Evolutionary conservation across 1,140 invertebrate genomes (phyloP).

Genomic region (Ceratosolen fusciceps): DNA sequence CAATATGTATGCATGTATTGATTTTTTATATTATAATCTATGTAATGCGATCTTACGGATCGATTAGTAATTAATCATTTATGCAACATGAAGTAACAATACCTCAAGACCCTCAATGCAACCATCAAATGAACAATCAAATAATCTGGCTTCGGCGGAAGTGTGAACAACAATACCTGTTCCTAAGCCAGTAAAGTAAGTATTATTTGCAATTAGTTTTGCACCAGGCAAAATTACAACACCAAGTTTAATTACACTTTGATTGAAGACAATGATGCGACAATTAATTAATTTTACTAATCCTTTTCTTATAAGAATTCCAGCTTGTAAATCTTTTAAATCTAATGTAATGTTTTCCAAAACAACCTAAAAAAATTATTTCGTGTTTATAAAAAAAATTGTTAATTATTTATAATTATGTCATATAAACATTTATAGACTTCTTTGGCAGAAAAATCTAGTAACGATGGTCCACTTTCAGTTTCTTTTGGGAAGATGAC

Average conservation of each 20-base stretch:
- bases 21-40: too few species aligned
- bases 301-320: constrained; percentile 63
- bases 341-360: constrained; percentile 65
- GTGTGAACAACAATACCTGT: constrained; percentile 61
- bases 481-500: constrained; percentile 60
- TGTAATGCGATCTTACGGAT: too few species aligned
- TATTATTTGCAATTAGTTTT: constrained; percentile 61
- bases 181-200: constrained; percentile 62
- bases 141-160: constrained; percentile 57
- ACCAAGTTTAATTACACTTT: constrained; percentile 64
- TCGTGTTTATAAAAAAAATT: background rate
- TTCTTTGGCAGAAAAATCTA: constrained; percentile 66
- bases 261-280: constrained; percentile 59
- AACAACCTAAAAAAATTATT: constrained; percentile 60
- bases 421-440: constrained; percentile 51
- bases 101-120: constrained; percentile 66
- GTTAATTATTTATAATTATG: constrained; percentile 8
- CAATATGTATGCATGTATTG: constrained; percentile 10
- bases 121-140: constrained; percentile 60
- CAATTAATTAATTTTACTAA: constrained; percentile 59
- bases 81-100: too few species aligned
- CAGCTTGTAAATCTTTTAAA: constrained; percentile 62
- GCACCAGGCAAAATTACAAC: constrained; percentile 64
- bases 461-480: constrained; percentile 60
- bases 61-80: constrained; percentile 9